Evolutionary conservation across 2,797 vertebrate genomes (phyloP), one percentile per base, ranked within the genome.

Genomic region (Merluccius polli): DNA sequence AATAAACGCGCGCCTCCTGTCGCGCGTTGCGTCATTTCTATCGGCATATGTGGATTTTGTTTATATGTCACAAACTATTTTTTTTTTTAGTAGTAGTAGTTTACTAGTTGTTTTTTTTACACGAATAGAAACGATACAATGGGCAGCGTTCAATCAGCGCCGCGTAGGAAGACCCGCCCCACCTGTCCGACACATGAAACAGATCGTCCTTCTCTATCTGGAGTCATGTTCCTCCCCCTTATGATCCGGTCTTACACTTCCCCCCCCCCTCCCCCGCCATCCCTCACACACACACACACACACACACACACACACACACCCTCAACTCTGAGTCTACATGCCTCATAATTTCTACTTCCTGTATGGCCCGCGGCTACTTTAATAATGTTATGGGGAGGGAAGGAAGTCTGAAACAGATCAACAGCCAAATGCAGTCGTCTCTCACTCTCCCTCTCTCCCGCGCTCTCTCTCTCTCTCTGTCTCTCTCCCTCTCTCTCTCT

Each of bases 331-430:
- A 78, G 81, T 67, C 21, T 65, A 71, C 80, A 83, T 83, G 71
- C 79, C 78, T 83, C 82, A 76, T 78, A 84, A 77, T 84, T 89
- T 88, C 83, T 80, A 81, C 89, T 91, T 91, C 84, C 90, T 89
- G 75, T 77, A 84, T 79, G 76, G 87, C 85, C 78, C 75, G 75
- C 32, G 91, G 86, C 69, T 79, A 87, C 81, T 83, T 89, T 91
- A 41, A 83, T 85, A 91, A 85, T 87, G 87, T 91, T 91, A 86
- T 79, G n/a, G 84, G 77, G 84, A 82, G 84, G 77, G 84, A 81
- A 82, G 74, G 85, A 76, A 81, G 84, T 74, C 83, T 84, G 85
- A 84, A 81, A 84, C 84, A 86, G 87, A 86, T 79, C 75, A 82
- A 79, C 82, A 85, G 30, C 32, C 52, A 31, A 36, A 70, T 35